Evolutionary conservation across 2,888 invertebrate species (phyloP), one percentile per base, ranked within the genome.

Genomic region (Synanthedon myopaeformis): DNA sequence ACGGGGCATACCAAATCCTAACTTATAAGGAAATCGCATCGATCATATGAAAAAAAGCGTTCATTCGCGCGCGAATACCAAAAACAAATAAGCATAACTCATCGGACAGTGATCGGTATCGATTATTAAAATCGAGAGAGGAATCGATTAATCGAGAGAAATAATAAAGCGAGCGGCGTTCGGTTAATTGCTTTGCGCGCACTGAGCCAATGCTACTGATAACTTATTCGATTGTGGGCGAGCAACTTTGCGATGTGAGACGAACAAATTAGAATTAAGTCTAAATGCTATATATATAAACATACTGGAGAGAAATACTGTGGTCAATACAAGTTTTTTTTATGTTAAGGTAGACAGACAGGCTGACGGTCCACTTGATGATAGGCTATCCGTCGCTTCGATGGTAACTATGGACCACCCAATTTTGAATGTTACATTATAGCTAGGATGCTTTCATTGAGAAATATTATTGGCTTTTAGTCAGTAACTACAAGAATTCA

Each of bases 41-140:
- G 45, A 45, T 45, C 45, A 45, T 45, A 13, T 13, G 45, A 45
- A 45, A 45, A 45, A 45, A 45, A 45, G 45, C n/a, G 45, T 13
- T 45, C 14, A 13, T 45, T 45, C 45, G 45, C 45, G 45, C 45
- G 45, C n/a, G 45, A 45, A 4, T 45, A 45, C 45, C 45, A 71
- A 79, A 82, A 82, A 77, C 82, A 85, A 85, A 84, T 82, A 83
- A 80, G 67, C 74, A 77, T 79, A 77, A 81, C 71, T 82, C 79
- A 78, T 72, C 69, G 65, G 64, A 64, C 71, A 65, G 61, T 67
- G 81, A 82, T 83, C 76, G 67, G 69, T 75, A 82, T 82, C 82
- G 79, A 79, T 77, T 82, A 82, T 82, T 82, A 80, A 79, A 77
- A 79, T 53, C 55, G 51, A 5, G 72, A 76, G 67, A 72, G 70